These are phyloP conservation scores for Camponotus pennsylvanicus DNA, from an alignment of 1,140 invertebrate genomes.

Conservation along the genomic window DNA sequence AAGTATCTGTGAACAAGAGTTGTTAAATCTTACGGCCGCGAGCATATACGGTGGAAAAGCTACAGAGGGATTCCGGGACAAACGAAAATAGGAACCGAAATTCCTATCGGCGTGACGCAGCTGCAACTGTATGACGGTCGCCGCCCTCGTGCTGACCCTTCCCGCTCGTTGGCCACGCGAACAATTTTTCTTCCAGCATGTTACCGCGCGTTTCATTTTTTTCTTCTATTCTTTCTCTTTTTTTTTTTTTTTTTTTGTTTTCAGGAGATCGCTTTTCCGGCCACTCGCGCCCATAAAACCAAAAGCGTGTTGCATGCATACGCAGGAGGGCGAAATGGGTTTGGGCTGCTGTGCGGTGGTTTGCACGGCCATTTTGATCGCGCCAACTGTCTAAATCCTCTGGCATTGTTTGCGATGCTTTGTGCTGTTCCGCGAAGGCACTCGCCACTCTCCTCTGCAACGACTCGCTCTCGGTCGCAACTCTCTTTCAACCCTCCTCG, in stretches of 20 bases:
- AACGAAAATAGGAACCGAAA: conserved; percentile 38
- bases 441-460: conserved; percentile 6
- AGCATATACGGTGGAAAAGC: background rate
- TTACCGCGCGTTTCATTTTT: conserved; percentile 71
- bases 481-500: conserved; percentile 15
- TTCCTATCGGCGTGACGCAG: conserved; percentile 46
- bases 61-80: background rate
- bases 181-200: conserved; percentile 74
- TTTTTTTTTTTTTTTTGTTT: conserved; percentile 30
- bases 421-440: conserved; percentile 63
- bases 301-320: conserved; percentile 71
- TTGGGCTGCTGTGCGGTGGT: conserved; percentile 9
- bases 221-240: conserved; percentile 25
- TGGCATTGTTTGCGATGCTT: conserved; percentile 73
- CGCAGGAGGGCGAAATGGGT: conserved; percentile 29
- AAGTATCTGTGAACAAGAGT: background rate
- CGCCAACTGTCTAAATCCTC: conserved; percentile 75
- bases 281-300: conserved; percentile 72
- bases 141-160: conserved; percentile 26
- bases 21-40: background rate
- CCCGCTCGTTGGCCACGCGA: conserved; percentile 52
- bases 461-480: background rate
- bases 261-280: conserved; percentile 72
- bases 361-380: conserved; percentile 71
- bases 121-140: conserved; percentile 46